These are phyloP conservation scores for Streptopelia turtur DNA, from an alignment of 2,797 vertebrate species.

Conservation along the genomic window DNA sequence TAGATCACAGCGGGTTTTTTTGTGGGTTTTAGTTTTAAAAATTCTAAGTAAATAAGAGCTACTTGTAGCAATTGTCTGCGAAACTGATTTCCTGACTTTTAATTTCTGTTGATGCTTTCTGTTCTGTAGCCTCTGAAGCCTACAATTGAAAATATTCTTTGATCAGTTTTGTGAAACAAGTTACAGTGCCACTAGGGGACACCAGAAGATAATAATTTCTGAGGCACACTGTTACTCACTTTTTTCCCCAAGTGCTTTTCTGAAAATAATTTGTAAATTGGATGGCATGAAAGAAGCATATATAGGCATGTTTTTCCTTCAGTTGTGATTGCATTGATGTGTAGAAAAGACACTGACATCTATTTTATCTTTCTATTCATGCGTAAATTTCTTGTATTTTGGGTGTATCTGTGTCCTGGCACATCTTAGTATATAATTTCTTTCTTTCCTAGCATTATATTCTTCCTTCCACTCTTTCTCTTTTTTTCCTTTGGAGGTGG, in stretches of 20 bases:
- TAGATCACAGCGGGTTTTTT: neutral
- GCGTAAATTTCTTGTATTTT: neutral
- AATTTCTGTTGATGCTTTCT: neutral
- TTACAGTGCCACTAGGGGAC: conserved; percentile 75
- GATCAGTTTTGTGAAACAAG: neutral
- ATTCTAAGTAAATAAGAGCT: neutral
- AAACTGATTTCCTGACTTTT: neutral
- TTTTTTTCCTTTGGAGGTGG: neutral
- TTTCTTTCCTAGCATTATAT: neutral
- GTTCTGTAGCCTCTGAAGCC: neutral
- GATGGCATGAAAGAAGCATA: neutral
- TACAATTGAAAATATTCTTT: neutral
- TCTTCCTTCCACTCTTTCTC: neutral
- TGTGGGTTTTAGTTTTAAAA: neutral
- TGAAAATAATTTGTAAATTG: neutral
- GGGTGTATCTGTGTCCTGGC: neutral
- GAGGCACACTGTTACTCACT: neutral
- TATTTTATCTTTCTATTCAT: neutral
- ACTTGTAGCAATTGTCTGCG: neutral
- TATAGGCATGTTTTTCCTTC: neutral
- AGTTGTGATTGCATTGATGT: neutral
- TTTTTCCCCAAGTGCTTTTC: neutral
- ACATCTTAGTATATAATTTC: neutral
- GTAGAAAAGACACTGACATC: neutral
- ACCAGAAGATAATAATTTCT: conserved; percentile 69